These are phyloP conservation scores for Umimayanthus chanpuru DNA, from an alignment of 92 coral and sea anemone genomes.

Conservation along the genomic window DNA sequence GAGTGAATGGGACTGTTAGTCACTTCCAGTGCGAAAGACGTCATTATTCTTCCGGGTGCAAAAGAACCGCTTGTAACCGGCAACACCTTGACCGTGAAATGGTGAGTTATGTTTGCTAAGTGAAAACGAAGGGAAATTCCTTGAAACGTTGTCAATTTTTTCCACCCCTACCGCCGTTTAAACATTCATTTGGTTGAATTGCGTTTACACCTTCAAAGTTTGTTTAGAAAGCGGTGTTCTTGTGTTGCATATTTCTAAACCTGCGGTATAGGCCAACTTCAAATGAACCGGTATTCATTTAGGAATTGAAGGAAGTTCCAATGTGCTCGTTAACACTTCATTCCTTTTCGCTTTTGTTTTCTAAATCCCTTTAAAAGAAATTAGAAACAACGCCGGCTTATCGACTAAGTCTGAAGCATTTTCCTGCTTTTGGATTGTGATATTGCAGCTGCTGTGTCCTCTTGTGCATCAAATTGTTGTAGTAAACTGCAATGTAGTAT, in stretches of 20 bases:
- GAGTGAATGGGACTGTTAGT: not conserved
- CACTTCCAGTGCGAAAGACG: conserved; percentile 19
- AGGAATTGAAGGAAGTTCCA: conserved; percentile 21
- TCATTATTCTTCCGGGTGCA: conserved; percentile 42
- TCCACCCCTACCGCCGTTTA: conserved; percentile 35
- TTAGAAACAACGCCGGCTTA: conserved; percentile 18
- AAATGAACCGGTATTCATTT: conserved; percentile 27
- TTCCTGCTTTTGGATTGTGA: conserved; percentile 1
- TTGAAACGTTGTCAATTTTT: conserved; percentile 41
- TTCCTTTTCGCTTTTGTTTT: conserved; percentile 17
- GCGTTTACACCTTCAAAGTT: conserved; percentile 20
- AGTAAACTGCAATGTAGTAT: conserved; percentile 33
- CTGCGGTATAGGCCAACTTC: conserved; percentile 15
- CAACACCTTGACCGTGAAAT: conserved; percentile 29
- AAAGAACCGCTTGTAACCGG: conserved; percentile 30
- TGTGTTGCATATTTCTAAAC: not conserved
- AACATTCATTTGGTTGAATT: conserved; percentile 7
- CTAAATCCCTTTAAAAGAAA: conserved; percentile 37
- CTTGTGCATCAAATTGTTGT: not conserved
- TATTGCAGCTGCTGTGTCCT: not conserved
- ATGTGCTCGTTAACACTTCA: conserved; percentile 39
- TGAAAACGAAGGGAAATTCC: conserved; percentile 44
- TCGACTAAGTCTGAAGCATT: conserved; percentile 33
- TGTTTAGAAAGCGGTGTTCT: conserved; percentile 35
- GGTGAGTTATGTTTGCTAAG: conserved; percentile 45